Base-by-base conservation (phyloP, 2,888 invertebrate genomes). In the Mimas tiliae region DNA sequence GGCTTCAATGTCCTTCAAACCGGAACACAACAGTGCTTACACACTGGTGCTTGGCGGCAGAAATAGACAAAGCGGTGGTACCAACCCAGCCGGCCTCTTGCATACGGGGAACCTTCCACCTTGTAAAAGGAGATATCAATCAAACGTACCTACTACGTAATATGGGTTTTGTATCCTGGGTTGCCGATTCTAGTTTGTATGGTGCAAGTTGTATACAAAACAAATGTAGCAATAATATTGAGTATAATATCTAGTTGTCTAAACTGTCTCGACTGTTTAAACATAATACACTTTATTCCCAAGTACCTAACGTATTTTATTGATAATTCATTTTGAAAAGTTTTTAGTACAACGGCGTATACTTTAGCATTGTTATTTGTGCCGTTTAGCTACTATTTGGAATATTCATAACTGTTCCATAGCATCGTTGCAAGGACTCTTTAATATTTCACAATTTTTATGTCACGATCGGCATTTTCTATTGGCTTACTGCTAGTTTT, bases 231-330 rank as follows among this genome's bases (percentile, higher is more conserved):
- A 42, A 38, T 55, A 42, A 58, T 58, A 58, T 58, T 38, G 11
- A n/a, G 55, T 16, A 42, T 14, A 33, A 52, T 45, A 38, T 53
- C 14, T n/a, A 64, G 64, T 42, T 52, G 42, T 42, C 14, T 38
- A 19, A 52, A 38, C 42, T 12, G 52, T 52, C 42, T 21, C 1
- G 16, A 14, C 9, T 27, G 45, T 0, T 52, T 52, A 51, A 64
- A 52, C 14, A 21, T 62, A n/a, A 62, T 19, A 52, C 38, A 42
- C 9, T 42, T 52, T 64, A 52, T 64, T 64, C 64, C 19, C 52
- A 64, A 64, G 64, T 42, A n/a, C n/a, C n/a, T n/a, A 21, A 42
- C 62, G 42, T 64, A 64, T 45, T 53, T 63, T 34, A 53, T 64
- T 42, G 42, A 9, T 51, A 64, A 64, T 64, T 64, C 45, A 52